These are phyloP conservation scores for Neomicropteryx cornuta DNA, from an alignment of 1,140 invertebrate genomes.

Conservation along the genomic window DNA sequence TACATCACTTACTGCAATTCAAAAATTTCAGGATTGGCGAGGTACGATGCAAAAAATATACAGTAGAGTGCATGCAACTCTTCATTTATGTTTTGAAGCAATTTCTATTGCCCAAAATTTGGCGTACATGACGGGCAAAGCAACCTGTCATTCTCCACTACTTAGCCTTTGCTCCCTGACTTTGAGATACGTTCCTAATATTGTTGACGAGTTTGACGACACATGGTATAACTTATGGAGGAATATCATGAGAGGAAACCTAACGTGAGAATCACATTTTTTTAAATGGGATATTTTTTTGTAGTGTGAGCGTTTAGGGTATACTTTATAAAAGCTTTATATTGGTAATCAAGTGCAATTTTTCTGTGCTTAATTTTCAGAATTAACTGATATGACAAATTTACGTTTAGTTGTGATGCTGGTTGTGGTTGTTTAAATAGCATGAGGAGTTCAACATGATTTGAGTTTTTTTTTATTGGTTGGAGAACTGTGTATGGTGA, in stretches of 20 bases:
- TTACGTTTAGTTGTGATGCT: too few relatives aligned
- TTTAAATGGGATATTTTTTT: too few relatives aligned
- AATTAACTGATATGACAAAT: too few relatives aligned
- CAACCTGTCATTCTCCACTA: slow-evolving; percentile 33
- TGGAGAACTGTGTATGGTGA: too few relatives aligned
- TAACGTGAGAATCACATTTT: slow-evolving; percentile 22
- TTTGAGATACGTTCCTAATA: slow-evolving; percentile 33
- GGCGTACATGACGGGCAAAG: slow-evolving; percentile 37
- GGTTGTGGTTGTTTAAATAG: too few relatives aligned
- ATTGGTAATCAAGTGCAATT: too few relatives aligned
- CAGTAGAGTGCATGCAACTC: slow-evolving; percentile 19
- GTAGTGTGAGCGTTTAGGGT: too few relatives aligned
- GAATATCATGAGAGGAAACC: slow-evolving; percentile 22
- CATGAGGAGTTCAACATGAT: too few relatives aligned
- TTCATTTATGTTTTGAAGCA: slow-evolving; percentile 22
- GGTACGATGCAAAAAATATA: slow-evolving; percentile 20
- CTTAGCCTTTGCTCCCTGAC: slow-evolving; percentile 35
- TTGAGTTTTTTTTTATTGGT: too few relatives aligned
- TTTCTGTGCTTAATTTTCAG: too few relatives aligned
- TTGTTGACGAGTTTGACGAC: slow-evolving; percentile 11
- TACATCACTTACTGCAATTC: too few relatives aligned
- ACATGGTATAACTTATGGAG: slow-evolving; percentile 22
- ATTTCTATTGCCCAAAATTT: slow-evolving; percentile 24
- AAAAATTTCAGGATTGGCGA: slow-evolving; percentile 22
- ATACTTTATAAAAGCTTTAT: too few relatives aligned